Evolutionary conservation across 2,888 invertebrate genomes (phyloP), one percentile per base, ranked within the genome.

Genomic region (Gonocerus acuteangulatus): DNA sequence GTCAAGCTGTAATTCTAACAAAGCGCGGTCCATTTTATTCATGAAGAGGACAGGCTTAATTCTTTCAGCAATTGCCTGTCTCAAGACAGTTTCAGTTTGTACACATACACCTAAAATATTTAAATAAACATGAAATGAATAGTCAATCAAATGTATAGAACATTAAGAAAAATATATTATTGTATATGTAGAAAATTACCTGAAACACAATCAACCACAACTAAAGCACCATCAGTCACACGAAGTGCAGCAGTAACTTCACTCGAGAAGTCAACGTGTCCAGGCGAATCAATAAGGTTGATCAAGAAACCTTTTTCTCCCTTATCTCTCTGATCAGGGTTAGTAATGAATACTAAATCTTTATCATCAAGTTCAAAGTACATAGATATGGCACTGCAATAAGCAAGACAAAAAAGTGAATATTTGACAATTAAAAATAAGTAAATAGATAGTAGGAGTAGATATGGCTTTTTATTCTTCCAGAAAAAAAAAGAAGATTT

Each of bases 11-110:
- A 99, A 80, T 77, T 99, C 99, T 39, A 99, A 81, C 64, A 99
- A 82, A 69, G 99, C 99, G 70, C 99, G 89, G 81, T 99, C 99
- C 97, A 99, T 97, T 80, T 99, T 99, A 89, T 99, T 99, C 97
- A 99, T 97, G 87, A 99, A 99, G 71, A 99, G 82, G 70, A 99
- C 93, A 61, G 99, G 99, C 87, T 96, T 97, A 73, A 99, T 99
- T 74, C 99, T 89, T 80, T 99, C 99, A 66, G 95, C 95, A 73
- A 99, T 99, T 66, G 99, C 99, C 77, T 99, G 99, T 80, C 99
- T 92, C 72, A 99, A 82, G 63, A 99, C 99, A 72, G 99, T 97
- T 79, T 99, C 99, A 36, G 99, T 99, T 79, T 99, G 99, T 70
- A 99, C 99, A 75, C 99, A 99, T 68, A 99, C 99, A 82, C 99